Conservation (phyloP, 2,797 vertebrate genomes). For the Cyclura pinguis region DNA sequence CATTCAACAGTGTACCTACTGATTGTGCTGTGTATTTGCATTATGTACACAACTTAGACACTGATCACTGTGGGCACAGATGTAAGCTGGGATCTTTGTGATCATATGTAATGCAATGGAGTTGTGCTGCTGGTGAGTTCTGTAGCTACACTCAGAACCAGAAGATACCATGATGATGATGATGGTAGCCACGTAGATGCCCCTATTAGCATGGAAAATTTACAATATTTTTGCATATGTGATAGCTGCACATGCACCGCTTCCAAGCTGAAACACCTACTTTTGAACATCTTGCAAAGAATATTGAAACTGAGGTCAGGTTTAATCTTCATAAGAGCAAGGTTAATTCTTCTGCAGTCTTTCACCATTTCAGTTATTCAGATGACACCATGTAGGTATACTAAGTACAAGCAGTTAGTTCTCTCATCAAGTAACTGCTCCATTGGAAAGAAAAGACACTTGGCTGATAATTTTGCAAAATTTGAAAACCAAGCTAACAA, state of each 20-base stretch:
- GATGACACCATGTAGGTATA: background rate
- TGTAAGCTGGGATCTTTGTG: background rate
- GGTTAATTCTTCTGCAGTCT: background rate
- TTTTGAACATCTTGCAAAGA: background rate
- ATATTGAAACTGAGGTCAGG: constrained; percentile 2
- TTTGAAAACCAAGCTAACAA: background rate
- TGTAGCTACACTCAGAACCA: background rate
- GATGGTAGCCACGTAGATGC: background rate
- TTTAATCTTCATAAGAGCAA: fast-evolving
- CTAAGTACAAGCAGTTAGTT: background rate
- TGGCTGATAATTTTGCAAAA: fast-evolving
- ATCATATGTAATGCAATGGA: background rate
- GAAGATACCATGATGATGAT: background rate
- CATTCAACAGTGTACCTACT: background rate
- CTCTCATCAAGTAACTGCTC: background rate
- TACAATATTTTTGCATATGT: background rate
- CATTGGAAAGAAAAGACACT: background rate
- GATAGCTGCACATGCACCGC: background rate
- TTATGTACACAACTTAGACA: background rate
- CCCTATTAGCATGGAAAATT: background rate
- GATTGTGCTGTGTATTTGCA: background rate
- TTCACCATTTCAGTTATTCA: constrained; percentile 24
- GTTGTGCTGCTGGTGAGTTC: background rate
- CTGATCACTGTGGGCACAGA: background rate
- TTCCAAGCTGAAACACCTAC: background rate